Conservation (phyloP, 2,113 vertebrate genomes). For the Alces alces region DNA sequence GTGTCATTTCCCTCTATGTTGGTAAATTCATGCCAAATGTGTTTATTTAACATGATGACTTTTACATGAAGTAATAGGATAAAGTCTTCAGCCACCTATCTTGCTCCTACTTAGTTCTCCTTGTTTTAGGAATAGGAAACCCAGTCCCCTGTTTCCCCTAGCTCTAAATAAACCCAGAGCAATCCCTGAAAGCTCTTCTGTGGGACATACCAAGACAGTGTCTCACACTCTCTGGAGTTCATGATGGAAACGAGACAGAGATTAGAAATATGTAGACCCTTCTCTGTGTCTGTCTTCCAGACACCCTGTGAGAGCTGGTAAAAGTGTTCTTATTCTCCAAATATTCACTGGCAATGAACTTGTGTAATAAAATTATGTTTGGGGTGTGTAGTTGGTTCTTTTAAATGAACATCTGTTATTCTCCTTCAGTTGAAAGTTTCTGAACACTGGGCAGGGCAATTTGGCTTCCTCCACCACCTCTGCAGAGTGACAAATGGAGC, state of each 20-base stretch:
- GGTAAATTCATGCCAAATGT: constrained; percentile 21
- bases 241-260: constrained; percentile 29
- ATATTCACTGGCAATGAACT: constrained; percentile 43
- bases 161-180: neutral
- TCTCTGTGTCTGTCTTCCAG: constrained; percentile 16
- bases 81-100: constrained; percentile 26
- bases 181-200: neutral
- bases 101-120: neutral
- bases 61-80: constrained; percentile 19
- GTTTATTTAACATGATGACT: constrained; percentile 21
- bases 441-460: constrained; percentile 34
- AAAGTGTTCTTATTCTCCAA: constrained; percentile 43
- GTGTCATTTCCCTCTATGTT: neutral
- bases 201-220: constrained; percentile 56
- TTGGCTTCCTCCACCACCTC: constrained; percentile 25
- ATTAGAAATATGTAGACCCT: constrained; percentile 40
- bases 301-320: constrained; percentile 29
- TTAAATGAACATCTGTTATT: constrained; percentile 64
- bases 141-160: neutral
- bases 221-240: constrained; percentile 50
- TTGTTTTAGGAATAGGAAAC: neutral
- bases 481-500: neutral
- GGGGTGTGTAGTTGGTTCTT: neutral
- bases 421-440: constrained; percentile 17
- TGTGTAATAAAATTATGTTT: constrained; percentile 48